Evolutionary conservation across 2,113 vertebrate genomes (phyloP), one percentile per base, ranked within the genome.

Genomic region (Narcine bancroftii): DNA sequence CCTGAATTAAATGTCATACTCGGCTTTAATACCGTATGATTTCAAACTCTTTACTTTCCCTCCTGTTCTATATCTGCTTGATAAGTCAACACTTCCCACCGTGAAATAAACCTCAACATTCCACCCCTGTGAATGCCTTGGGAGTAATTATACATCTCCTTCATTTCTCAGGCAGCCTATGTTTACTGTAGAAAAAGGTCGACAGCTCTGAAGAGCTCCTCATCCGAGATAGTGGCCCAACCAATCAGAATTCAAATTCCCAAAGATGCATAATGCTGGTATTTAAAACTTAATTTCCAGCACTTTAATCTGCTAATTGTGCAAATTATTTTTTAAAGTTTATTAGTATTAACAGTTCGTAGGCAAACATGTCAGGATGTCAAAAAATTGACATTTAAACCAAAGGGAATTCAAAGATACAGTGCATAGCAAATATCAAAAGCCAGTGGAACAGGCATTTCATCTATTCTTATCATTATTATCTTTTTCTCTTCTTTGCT

Each of bases 371-470:
- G 89, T 26, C 63, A 71, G 89, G 0, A 24, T 69, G 66, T 65
- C 39, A 45, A 42, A 69, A 47, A 15, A 47, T 17, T 91, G 89
- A 66, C 89, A 91, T 91, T 69, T 53, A 42, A 47, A 47, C 65
- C 39, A 42, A 21, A 91, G 65, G 89, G 89, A 91, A 17, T 71
- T 29, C 69, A 19, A 69, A 29, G 26, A 45, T 91, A 26, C 36
- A 45, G 21, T 6, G 89, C 65, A 42, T 47, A 33, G 26, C 39
- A 71, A 91, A 91, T 11, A 42, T 42, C 33, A 21, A 69, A 91
- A 91, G 63, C 65, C 71, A 29, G 36, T 21, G 63, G 63, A 89
- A 91, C 89, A 69, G 89, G 45, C 89, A 91, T 91, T 91, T 69
- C 65, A 91, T 21, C 21, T 1, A 24, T 69, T 36, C 47, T 42